Evolutionary conservation across 2,797 vertebrate genomes (phyloP).

Genomic region (Argya squamiceps): DNA sequence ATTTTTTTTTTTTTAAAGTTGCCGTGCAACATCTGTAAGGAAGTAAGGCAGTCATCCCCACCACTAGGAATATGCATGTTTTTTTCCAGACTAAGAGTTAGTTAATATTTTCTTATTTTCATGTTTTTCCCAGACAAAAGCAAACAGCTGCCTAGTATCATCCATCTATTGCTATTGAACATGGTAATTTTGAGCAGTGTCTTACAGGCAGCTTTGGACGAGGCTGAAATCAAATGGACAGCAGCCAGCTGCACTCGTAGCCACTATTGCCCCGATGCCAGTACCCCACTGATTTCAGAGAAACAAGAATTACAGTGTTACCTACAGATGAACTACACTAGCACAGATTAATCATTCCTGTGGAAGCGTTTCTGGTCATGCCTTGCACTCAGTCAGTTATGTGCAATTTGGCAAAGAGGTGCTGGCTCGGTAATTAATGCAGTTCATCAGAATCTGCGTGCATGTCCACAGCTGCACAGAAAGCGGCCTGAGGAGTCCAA

Average conservation of each 20-base stretch:
- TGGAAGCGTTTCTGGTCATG: fast-evolving
- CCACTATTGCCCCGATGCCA: fast-evolving
- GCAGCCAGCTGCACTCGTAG: not conserved
- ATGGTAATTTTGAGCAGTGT: not conserved
- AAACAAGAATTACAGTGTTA: not conserved
- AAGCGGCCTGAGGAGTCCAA: not conserved
- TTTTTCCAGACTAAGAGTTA: not conserved
- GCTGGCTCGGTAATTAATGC: not conserved
- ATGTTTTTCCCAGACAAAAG: not conserved
- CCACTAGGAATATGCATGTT: fast-evolving
- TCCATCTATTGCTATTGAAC: not conserved
- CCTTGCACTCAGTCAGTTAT: not conserved
- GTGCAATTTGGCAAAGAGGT: not conserved
- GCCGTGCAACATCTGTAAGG: not conserved
- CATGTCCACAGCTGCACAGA: not conserved
- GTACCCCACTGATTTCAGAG: not conserved
- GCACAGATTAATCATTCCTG: not conserved
- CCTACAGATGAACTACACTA: not conserved
- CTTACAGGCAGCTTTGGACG: not conserved
- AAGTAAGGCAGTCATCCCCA: not conserved
- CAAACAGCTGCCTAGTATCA: not conserved
- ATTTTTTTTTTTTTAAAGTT: not conserved
- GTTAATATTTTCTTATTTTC: not conserved
- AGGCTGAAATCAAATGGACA: not conserved
- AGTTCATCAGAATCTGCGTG: not conserved